Conservation (phyloP, 2,113 vertebrate species). For the Psophia crepitans region DNA sequence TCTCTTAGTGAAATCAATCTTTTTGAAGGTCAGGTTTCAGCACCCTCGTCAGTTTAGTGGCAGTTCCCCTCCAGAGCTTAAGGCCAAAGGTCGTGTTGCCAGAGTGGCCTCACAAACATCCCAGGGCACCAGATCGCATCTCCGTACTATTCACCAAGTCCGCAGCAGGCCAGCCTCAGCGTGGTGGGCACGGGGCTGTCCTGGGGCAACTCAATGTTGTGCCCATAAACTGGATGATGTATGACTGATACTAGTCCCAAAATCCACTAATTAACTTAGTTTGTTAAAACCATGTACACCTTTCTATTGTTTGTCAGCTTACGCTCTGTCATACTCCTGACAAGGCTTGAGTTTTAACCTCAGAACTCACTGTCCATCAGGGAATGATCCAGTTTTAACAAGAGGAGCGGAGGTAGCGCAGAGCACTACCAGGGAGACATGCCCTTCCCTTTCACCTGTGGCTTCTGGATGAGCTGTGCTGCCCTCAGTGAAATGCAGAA, state of each 20-base stretch:
- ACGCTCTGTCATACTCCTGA: neutral
- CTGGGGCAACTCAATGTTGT: accelerated
- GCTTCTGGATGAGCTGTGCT: neutral
- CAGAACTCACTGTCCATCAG: neutral
- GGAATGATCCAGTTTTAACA: neutral
- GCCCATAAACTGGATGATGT: neutral
- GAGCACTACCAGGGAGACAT: neutral
- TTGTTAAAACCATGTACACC: neutral
- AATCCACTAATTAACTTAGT: neutral
- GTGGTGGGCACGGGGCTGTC: accelerated
- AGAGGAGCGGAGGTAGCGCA: accelerated
- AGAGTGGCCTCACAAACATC: neutral
- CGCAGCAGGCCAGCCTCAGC: neutral
- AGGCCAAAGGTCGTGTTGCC: neutral
- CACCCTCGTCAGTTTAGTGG: neutral
- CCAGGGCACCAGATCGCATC: neutral
- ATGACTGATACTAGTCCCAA: neutral
- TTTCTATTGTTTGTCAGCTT: neutral
- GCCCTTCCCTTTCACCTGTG: neutral
- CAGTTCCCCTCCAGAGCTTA: neutral
- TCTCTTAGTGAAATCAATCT: neutral
- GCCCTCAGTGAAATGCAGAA: neutral
- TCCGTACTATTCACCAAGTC: neutral
- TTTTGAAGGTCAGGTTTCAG: neutral
- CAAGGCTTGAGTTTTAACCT: neutral